Percentiles rank a stretch among this genome's conserved stretches.
These are phyloP conservation scores for Gasterosteus aculeatus DNA, from an alignment of 2,113 vertebrate species.

Conservation along the genomic window DNA sequence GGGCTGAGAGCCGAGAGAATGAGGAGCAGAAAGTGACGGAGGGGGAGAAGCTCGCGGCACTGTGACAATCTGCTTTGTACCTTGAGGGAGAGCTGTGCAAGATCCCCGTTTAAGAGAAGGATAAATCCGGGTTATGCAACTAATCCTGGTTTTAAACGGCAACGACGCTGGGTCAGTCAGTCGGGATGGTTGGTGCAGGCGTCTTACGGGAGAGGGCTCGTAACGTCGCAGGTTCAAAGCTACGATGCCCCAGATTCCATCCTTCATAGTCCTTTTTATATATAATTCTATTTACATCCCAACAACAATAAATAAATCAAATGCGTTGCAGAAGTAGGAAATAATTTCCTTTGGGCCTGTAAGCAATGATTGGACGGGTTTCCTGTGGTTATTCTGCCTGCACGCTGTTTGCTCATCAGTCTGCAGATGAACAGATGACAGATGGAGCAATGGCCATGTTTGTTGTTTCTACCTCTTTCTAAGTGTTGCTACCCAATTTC, in stretches of 20 bases:
- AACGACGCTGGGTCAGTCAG: conserved; percentile 41
- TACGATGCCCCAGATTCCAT: no score
- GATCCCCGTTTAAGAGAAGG: conserved; percentile 51
- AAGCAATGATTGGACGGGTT: no score
- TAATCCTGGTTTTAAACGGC: conserved; percentile 70
- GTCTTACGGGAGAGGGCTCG: conserved; percentile 10
- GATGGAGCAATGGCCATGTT: no score
- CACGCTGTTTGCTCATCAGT: no score
- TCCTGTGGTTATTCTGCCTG: no score
- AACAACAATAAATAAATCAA: no score
- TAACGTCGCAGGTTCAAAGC: conserved; percentile 13
- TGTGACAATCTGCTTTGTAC: conserved; percentile 36
- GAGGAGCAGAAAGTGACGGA: neutral
- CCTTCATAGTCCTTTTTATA: neutral
- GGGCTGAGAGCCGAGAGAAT: neutral
- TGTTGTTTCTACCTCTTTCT: no score
- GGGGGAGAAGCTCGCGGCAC: conserved; percentile 3
- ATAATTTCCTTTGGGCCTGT: no score
- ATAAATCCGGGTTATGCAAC: conserved; percentile 66
- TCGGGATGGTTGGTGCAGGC: conserved; percentile 27
- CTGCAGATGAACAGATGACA: no score
- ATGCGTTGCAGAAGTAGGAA: no score
- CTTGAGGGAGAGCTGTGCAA: conserved; percentile 39
- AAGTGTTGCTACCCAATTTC: no score
- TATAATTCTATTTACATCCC: neutral